Conservation (phyloP, 2,113 vertebrate species). For the Eurystomus gularis region DNA sequence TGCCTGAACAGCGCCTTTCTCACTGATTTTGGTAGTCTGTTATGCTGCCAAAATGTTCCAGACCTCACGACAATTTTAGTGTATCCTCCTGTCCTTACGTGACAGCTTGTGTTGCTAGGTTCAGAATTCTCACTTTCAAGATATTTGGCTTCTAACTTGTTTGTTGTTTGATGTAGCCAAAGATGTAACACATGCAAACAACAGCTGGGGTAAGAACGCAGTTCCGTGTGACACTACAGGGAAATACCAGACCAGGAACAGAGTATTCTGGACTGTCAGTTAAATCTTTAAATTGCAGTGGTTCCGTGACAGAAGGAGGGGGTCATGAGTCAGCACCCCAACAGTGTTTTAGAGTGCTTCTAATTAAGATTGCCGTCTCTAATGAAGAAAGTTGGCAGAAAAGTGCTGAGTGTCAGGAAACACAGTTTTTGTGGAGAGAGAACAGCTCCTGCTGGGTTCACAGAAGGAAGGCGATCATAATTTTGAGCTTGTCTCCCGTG, state of each 20-base stretch:
- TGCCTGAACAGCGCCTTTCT: not conserved
- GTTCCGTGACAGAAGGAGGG: not conserved
- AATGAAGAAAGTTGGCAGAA: not conserved
- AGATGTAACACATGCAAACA: not conserved
- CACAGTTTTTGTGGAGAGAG: not conserved
- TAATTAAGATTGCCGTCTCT: not conserved
- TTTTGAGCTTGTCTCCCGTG: not conserved
- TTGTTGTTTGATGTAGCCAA: not conserved
- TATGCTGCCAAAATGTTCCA: not conserved
- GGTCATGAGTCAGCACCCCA: not conserved
- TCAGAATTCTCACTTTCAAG: not conserved
- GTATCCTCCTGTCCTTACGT: not conserved
- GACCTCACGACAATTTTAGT: not conserved
- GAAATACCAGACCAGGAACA: not conserved
- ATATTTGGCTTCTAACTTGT: not conserved
- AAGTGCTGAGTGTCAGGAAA: not conserved
- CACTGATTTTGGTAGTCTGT: not conserved
- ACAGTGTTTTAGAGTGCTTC: not conserved
- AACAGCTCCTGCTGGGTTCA: not conserved
- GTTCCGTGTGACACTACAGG: not conserved
- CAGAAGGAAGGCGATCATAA: not conserved
- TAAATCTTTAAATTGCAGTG: not conserved
- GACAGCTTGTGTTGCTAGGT: not conserved
- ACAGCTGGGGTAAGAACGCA: accelerated
- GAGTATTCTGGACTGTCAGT: not conserved